Base-by-base conservation (phyloP, 2,888 invertebrate genomes). In the Escarpia spicata region DNA sequence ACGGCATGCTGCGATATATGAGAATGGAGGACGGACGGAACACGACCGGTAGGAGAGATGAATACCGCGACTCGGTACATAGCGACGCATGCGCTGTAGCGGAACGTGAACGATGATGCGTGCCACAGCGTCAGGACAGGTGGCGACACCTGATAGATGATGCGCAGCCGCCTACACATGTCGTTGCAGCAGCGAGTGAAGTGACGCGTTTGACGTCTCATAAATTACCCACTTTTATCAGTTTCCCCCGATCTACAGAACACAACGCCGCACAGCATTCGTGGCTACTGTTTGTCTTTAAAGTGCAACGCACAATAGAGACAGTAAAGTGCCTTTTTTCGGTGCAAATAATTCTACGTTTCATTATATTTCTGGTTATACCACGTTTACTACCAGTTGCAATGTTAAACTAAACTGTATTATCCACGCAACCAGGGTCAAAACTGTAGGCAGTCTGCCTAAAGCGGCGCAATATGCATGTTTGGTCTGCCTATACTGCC, bases 101-200 rank as follows among this genome's bases (percentile, higher is more conserved):
- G 75, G 75, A 75, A 75, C 75, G 75, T 75, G 26, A 75, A 26
- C 19, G 6, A 26, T 26, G 75, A 75, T 26, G 75, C 75, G 75
- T 75, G 75, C 75, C 75, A n/a, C 75, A 26, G n/a, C 75, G 75
- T 4, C 75, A n/a, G 3, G 75, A 75, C 75, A 75, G 6, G 75
- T 75, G 75, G 75, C 75, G 75, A 75, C 75, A 75, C 75, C 26
- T 75, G 75, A 75, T n/a, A 75, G 75, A 75, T n/a, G 75, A 75
- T 26, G 75, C 6, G 26, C 26, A 26, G 3, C 19, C 75, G 75
- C n/a, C 75, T 19, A 52, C 52, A 52, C 52, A 26, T 26, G 19
- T 75, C 75, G 26, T 75, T 75, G 3, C 19, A 26, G 75, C 4
- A 75, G 19, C n/a, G 26, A n/a, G 75, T 26, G 75, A 75, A 75